Percentiles rank a stretch among this genome's conserved stretches.
Evolutionary conservation across 1,140 invertebrate genomes (phyloP).

Genomic region (Atopsyche davidsoni): DNA sequence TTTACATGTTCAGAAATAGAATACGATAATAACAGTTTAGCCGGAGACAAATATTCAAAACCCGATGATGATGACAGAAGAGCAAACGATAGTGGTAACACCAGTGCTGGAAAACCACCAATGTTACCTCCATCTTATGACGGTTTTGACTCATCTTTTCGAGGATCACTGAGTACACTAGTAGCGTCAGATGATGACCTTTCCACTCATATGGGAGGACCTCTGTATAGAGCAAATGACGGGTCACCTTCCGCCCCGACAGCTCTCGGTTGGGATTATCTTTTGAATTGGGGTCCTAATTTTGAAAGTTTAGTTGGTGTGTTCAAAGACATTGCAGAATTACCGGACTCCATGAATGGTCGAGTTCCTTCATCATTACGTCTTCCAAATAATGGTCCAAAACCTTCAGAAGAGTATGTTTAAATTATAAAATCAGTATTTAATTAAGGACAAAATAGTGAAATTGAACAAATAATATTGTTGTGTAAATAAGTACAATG

Average conservation of each 20-base stretch:
- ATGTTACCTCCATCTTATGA: constrained; percentile 73
- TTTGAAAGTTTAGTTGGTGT: constrained; percentile 92
- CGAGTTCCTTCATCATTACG: constrained; percentile 57
- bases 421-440: constrained; percentile 35
- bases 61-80: constrained; percentile 57
- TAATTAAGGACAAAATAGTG: constrained; percentile 28
- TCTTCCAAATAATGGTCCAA: constrained; percentile 61
- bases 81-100: constrained; percentile 51
- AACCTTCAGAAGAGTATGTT: constrained; percentile 76
- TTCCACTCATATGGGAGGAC: constrained; percentile 62
- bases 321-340: constrained; percentile 91
- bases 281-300: constrained; percentile 93
- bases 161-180: constrained; percentile 85
- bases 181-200: constrained; percentile 89
- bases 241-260: constrained; percentile 64
- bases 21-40: constrained; percentile 84
- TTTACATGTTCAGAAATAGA: constrained; percentile 98
- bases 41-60: constrained; percentile 76
- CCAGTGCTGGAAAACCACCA: constrained; percentile 55
- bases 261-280: constrained; percentile 84
- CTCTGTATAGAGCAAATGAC: constrained; percentile 67
- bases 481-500: constrained; percentile 23
- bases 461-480: constrained; percentile 22
- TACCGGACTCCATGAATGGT: constrained; percentile 73
- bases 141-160: constrained; percentile 88